A percentile compares a stretch with the other conserved stretches of the same genome.
These are phyloP conservation scores for Ceyx cyanopectus DNA, from an alignment of 2,113 vertebrate species.

Conservation along the genomic window DNA sequence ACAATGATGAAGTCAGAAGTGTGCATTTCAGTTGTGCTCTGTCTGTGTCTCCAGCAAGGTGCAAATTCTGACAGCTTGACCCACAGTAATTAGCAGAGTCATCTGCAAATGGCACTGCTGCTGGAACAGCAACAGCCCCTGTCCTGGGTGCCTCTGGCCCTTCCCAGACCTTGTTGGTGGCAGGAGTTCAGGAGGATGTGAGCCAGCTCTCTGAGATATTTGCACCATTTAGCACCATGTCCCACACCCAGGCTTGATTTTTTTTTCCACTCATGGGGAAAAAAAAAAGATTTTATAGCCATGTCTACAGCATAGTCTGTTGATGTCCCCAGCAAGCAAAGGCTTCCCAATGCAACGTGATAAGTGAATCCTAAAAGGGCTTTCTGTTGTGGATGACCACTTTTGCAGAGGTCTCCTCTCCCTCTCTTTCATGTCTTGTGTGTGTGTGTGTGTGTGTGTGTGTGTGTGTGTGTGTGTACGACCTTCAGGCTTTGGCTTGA, in stretches of 20 bases:
- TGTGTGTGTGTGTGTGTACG: too few species aligned
- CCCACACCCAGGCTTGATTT: not conserved
- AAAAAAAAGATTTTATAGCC: not conserved
- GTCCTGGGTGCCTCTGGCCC: conserved; percentile 32
- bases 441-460: too few species aligned
- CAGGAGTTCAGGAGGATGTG: conserved; percentile 44
- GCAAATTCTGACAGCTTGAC: not conserved
- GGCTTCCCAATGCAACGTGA: not conserved
- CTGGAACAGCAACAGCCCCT: conserved; percentile 33
- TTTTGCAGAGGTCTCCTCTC: not conserved
- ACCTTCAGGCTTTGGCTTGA: not conserved
- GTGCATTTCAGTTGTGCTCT: not conserved
- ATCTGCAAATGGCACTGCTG: conserved; percentile 44
- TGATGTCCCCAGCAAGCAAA: not conserved
- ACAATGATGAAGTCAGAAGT: not conserved
- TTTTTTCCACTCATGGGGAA: conserved; percentile 30
- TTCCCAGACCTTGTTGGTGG: conserved; percentile 67
- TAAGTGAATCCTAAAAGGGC: not conserved
- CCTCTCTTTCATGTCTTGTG: not conserved
- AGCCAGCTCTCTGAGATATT: conserved; percentile 57
- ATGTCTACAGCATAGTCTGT: not conserved
- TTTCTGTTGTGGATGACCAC: not conserved
- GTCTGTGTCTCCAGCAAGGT: not conserved
- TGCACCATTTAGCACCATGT: conserved; percentile 46
- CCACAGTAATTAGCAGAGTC: not conserved